A percentile compares a stretch with the other conserved stretches of the same genome.
Conservation (phyloP, 2,113 vertebrate species). For the Anthoscopus minutus region DNA sequence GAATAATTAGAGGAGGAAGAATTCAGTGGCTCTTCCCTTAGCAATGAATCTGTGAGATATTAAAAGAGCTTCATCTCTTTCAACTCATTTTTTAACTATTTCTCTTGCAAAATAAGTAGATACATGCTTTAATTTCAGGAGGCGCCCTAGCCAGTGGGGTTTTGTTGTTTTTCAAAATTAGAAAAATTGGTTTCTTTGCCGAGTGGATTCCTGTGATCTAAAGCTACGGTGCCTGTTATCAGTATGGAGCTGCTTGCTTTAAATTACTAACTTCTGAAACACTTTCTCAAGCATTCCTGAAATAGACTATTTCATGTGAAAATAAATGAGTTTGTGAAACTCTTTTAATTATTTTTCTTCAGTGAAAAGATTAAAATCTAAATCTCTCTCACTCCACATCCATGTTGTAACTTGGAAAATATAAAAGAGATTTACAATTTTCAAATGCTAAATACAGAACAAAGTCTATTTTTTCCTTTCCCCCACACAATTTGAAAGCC, state of each 20-base stretch:
- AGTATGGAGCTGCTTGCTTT: conserved; percentile 24
- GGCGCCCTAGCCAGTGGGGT: not conserved
- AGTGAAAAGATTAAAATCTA: conserved; percentile 29
- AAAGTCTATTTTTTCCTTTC: not conserved
- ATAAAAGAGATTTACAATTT: conserved; percentile 6
- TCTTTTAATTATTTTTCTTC: conserved; percentile 48
- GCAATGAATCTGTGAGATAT: not conserved
- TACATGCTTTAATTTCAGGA: not conserved
- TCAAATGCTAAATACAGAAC: not conserved
- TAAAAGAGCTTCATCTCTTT: not conserved
- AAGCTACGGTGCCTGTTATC: not conserved
- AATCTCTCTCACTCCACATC: not conserved
- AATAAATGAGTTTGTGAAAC: conserved; percentile 38
- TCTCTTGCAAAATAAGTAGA: not conserved
- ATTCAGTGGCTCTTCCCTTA: not conserved
- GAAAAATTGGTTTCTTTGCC: not conserved
- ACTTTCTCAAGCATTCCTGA: not conserved
- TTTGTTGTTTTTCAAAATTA: not conserved
- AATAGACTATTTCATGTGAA: conserved; percentile 38
- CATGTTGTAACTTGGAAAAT: not conserved
- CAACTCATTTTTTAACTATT: not conserved
- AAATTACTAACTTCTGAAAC: not conserved
- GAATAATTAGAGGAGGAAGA: not conserved
- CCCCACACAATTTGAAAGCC: not conserved
- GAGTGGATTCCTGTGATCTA: conserved; percentile 13